These are phyloP conservation scores for Jordanella pulchra DNA, from an alignment of 2,797 vertebrate genomes.

Conservation along the genomic window DNA sequence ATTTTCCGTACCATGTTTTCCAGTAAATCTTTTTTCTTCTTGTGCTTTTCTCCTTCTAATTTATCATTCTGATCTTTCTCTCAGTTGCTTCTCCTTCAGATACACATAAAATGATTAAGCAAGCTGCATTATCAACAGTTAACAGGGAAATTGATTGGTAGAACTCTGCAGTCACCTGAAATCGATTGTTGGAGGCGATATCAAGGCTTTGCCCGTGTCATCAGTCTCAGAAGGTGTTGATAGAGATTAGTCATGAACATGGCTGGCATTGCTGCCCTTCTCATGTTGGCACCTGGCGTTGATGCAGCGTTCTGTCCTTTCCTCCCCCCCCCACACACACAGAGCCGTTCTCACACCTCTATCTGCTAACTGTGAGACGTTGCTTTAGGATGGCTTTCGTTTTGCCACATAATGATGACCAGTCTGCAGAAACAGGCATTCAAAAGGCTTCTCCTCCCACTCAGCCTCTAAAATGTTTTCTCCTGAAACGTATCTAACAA, in stretches of 20 bases:
- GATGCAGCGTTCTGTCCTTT: conserved; percentile 20
- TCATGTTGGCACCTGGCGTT: conserved; percentile 39
- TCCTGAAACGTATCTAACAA: background rate
- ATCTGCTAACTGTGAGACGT: conserved; percentile 32
- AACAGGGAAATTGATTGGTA: conserved; percentile 49
- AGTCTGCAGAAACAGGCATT: conserved; percentile 1
- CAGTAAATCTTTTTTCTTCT: background rate
- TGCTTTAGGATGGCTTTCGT: conserved; percentile 34
- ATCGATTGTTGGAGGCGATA: conserved; percentile 14
- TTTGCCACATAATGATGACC: conserved; percentile 31
- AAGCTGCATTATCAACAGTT: conserved; percentile 28
- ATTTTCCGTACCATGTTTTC: background rate
- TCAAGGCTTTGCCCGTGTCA: background rate
- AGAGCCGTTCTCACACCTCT: conserved; percentile 42
- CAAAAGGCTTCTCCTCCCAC: conserved; percentile 15
- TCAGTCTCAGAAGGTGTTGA: conserved; percentile 49
- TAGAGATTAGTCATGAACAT: conserved; percentile 51
- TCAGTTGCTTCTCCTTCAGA: conserved; percentile 38
- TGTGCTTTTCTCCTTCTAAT: background rate
- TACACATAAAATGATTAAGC: conserved; percentile 58
- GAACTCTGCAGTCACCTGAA: conserved; percentile 23
- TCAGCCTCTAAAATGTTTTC: background rate
- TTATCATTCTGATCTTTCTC: conserved; percentile 26
- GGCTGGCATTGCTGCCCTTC: conserved; percentile 38
- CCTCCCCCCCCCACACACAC: conserved; percentile 14